Percentiles rank a stretch among this genome's conserved stretches.
Conservation (phyloP, 2,888 invertebrate species). For the Macrosiphum euphorbiae region DNA sequence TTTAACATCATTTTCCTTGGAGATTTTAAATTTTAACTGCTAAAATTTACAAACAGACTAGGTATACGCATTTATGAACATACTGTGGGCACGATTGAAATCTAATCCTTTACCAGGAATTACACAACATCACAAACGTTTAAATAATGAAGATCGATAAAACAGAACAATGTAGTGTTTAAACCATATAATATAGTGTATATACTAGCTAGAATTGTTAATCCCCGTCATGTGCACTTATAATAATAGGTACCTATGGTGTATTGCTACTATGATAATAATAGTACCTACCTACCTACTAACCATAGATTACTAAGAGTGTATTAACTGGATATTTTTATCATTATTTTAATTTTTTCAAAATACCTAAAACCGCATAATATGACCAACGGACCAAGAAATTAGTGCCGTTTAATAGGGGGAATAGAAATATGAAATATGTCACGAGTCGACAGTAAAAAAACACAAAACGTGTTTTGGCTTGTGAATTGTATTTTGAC, state of each 20-base stretch:
- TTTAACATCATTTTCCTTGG: not conserved
- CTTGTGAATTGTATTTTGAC: not conserved
- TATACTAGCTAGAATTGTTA: not conserved
- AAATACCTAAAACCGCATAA: not conserved
- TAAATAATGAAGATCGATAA: conserved; percentile 9
- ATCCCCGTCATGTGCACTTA: not conserved
- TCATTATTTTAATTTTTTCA: not conserved
- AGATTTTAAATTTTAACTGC: not conserved
- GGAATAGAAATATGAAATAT: not conserved
- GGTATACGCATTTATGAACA: not conserved
- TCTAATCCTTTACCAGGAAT: not conserved
- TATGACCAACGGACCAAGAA: not conserved
- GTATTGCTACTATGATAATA: not conserved
- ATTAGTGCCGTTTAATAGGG: not conserved
- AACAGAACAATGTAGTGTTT: not conserved
- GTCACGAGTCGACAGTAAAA: not conserved
- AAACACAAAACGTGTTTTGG: not conserved
- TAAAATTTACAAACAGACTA: not conserved
- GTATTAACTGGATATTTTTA: not conserved
- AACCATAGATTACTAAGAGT: not conserved
- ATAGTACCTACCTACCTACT: not conserved
- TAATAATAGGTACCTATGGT: not conserved
- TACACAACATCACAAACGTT: not conserved
- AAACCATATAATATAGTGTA: not conserved
- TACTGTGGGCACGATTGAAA: not conserved